phyloP scores from a whole-genome alignment of 2,888 invertebrate species.

The Noctuana brunneofusca region DNA sequence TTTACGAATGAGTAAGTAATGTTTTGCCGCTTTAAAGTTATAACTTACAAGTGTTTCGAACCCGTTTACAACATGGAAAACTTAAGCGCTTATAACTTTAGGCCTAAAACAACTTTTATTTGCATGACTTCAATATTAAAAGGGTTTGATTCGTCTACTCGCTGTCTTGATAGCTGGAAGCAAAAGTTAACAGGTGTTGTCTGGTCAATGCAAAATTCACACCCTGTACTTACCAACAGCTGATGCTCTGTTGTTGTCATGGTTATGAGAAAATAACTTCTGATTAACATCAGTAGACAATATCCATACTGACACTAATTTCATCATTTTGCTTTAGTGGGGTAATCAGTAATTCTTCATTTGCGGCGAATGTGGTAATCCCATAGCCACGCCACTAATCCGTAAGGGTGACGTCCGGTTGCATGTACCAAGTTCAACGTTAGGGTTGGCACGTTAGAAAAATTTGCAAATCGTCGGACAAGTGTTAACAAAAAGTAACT shows the following conservation, averaged over 20 bases:
- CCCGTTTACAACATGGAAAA: not conserved
- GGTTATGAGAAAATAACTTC: not conserved
- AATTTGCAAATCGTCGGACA: not conserved
- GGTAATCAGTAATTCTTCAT: constrained; percentile 79
- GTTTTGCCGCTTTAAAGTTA: constrained; percentile 8
- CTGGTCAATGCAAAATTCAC: not conserved
- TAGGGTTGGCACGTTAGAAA: constrained; percentile 60
- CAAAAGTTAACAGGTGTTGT: not conserved
- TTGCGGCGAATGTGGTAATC: constrained; percentile 81
- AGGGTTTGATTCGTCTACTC: not conserved
- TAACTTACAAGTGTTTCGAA: not conserved
- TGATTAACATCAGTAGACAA: not conserved
- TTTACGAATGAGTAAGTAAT: constrained; percentile 74
- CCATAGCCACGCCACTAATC: constrained; percentile 79
- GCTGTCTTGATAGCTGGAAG: no score
- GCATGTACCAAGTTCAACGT: constrained; percentile 54
- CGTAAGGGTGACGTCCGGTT: constrained; percentile 78
- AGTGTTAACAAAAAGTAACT: no score
- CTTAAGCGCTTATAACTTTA: not conserved
- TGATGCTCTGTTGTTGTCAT: not conserved
- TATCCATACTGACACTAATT: not conserved
- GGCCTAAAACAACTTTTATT: not conserved
- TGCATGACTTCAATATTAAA: not conserved
- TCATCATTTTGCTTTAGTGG: constrained; percentile 29
- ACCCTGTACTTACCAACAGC: not conserved